Base-by-base conservation (phyloP, 92 coral and sea anemone genomes). In the Heteractis magnifica region DNA sequence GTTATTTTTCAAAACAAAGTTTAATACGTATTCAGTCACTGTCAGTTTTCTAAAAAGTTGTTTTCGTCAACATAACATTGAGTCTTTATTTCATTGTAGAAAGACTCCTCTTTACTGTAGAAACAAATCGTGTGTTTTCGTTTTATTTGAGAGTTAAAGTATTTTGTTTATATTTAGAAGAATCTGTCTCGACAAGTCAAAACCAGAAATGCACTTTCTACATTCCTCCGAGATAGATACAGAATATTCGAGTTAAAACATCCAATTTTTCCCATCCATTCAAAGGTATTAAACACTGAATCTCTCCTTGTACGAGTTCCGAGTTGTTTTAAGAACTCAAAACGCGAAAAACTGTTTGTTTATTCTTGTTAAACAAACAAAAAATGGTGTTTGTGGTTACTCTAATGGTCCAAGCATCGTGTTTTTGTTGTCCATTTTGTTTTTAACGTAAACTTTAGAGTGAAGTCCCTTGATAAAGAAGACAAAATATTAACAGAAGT, bases 351-450 rank as follows among this genome's bases (percentile, higher is more conserved):
- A 51, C 51, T 68, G 77, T 81, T 81, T 81, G 84, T 81, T 81
- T 68, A 52, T 51, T 71, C 76, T 81, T 81, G 52, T 71, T 81
- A 81, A 52, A 81, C 76, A 68, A 81, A 81, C 74, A 81, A 59
- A 81, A 68, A 8, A 0, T 65, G 53, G 21, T 81, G 84, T 81
- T 81, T 65, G 51, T 65, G 53, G 56, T 68, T 71, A 81, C 53
- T 81, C 50, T 51, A 52, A 51, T 68, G 52, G 84, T 79, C 75
- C 19, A 76, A 20, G 48, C 14, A n/a, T 81, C 51, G 77, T 81
- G 11, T 59, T 68, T 20, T 10, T 68, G 81, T 51, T 68, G 34
- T 5, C 23, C 73, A 3, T 68, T 68, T 68, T 81, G 77, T 71
- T 81, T 81, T 81, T 44, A 81, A 18, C 77, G 34, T 19, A 68